phyloP scores from a whole-genome alignment of 2,888 invertebrate genomes.

The Elysia crispata region DNA sequence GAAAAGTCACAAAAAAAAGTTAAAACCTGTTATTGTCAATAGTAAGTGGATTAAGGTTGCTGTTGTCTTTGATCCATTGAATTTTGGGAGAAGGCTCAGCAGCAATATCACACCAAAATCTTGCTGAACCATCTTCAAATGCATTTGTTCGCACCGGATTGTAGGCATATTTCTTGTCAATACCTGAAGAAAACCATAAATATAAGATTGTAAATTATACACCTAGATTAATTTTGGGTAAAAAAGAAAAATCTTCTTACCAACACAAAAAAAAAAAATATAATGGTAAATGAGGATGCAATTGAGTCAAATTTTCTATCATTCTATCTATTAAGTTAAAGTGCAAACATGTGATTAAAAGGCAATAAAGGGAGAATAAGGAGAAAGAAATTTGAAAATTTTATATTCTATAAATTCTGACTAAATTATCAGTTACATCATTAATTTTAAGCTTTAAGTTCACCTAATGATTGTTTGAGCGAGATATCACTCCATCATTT shows the following conservation, averaged over 20 bases:
- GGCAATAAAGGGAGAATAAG: too few species aligned
- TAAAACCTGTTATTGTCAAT: constrained; percentile 58
- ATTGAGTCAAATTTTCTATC: too few species aligned
- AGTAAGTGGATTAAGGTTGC: constrained; percentile 59
- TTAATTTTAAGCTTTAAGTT: too few species aligned
- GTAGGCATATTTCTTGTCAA: constrained; percentile 60
- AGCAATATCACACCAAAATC: constrained; percentile 66
- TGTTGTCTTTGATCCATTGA: constrained; percentile 65
- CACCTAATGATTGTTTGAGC: too few species aligned
- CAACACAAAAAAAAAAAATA: too few species aligned
- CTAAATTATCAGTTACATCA: too few species aligned
- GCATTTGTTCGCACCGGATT: constrained; percentile 61
- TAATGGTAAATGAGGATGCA: too few species aligned
- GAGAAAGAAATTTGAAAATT: too few species aligned
- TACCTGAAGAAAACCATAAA: constrained; percentile 57
- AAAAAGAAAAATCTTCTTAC: neutral
- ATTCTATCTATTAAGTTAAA: too few species aligned
- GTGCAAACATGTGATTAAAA: too few species aligned
- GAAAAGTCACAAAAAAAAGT: neutral
- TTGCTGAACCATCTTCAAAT: constrained; percentile 61
- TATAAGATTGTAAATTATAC: neutral
- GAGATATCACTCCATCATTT: too few species aligned
- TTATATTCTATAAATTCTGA: too few species aligned
- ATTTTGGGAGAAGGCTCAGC: constrained; percentile 63
- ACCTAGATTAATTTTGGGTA: neutral